Percentiles rank a stretch among this genome's conserved stretches.
These are phyloP conservation scores for Philaethria dido DNA, from an alignment of 2,888 invertebrate genomes.

Conservation along the genomic window DNA sequence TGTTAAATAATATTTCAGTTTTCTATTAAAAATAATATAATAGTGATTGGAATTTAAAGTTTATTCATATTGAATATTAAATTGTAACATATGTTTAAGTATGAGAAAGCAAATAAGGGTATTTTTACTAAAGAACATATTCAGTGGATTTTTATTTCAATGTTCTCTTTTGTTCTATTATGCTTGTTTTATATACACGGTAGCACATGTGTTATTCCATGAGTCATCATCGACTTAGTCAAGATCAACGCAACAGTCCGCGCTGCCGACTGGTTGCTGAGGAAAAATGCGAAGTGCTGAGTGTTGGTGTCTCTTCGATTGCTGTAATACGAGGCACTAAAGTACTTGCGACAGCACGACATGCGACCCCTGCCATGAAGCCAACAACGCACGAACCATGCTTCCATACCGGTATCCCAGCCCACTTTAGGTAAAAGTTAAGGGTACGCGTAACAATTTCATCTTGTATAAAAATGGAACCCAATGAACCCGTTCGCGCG, in stretches of 20 bases:
- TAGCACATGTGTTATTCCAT: conserved; percentile 83
- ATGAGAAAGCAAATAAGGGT: conserved; percentile 77
- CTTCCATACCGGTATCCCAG: conserved; percentile 75
- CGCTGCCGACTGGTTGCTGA: conserved; percentile 61
- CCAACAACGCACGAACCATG: conserved; percentile 55
- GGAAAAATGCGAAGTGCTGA: conserved; percentile 54
- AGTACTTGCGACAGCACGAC: conserved; percentile 50
- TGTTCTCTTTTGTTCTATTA: conserved; percentile 54
- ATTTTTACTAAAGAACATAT: conserved; percentile 56
- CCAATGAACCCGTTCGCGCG: conserved; percentile 57
- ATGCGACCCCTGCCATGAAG: conserved; percentile 51
- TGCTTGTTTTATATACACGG: conserved; percentile 72
- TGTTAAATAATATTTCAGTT: conserved; percentile 67
- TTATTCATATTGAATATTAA: conserved; percentile 83
- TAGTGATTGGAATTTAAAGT: conserved; percentile 74
- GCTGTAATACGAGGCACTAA: conserved; percentile 52
- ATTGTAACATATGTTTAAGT: conserved; percentile 83
- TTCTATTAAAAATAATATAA: conserved; percentile 64
- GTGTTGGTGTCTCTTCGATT: conserved; percentile 42
- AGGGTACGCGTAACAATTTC: conserved; percentile 67
- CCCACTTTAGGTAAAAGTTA: conserved; percentile 79
- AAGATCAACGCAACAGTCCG: conserved; percentile 63
- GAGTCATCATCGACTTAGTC: conserved; percentile 74
- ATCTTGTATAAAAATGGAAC: conserved; percentile 46
- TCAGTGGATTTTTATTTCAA: conserved; percentile 62